phyloP scores from a whole-genome alignment of 2,797 vertebrate species.

The Morus bassanus region DNA sequence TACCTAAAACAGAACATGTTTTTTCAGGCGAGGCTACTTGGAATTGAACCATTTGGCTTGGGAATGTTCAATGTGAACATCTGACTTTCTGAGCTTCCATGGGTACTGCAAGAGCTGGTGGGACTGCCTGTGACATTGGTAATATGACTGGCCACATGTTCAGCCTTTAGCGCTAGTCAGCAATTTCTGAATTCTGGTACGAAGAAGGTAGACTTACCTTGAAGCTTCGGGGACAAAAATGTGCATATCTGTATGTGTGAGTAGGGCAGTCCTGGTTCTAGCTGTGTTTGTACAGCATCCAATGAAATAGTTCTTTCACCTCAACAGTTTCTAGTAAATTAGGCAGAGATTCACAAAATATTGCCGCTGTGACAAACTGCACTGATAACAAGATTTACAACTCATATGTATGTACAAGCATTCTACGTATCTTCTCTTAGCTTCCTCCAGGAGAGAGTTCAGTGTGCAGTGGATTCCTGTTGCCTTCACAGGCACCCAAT shows the following conservation, averaged over 20 bases:
- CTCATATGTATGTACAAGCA: neutral
- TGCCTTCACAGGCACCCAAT: neutral
- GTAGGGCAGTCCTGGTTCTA: neutral
- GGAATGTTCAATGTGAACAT: neutral
- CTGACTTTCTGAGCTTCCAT: neutral
- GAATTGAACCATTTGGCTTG: conserved; percentile 3
- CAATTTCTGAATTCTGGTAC: neutral
- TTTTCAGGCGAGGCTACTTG: neutral
- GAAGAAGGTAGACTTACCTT: neutral
- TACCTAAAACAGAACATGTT: neutral
- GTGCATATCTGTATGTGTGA: neutral
- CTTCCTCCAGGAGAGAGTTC: neutral
- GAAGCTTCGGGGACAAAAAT: neutral
- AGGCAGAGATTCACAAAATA: neutral
- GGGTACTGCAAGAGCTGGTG: neutral
- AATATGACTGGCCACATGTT: accelerated
- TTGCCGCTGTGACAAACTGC: neutral
- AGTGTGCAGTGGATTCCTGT: neutral
- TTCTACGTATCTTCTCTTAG: neutral
- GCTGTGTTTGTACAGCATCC: neutral
- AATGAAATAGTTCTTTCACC: neutral
- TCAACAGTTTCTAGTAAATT: neutral
- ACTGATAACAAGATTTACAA: neutral
- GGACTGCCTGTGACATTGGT: neutral
- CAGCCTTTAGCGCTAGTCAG: neutral